These are phyloP conservation scores for Monopis laevigella DNA, from an alignment of 2,888 invertebrate species.

Conservation along the genomic window DNA sequence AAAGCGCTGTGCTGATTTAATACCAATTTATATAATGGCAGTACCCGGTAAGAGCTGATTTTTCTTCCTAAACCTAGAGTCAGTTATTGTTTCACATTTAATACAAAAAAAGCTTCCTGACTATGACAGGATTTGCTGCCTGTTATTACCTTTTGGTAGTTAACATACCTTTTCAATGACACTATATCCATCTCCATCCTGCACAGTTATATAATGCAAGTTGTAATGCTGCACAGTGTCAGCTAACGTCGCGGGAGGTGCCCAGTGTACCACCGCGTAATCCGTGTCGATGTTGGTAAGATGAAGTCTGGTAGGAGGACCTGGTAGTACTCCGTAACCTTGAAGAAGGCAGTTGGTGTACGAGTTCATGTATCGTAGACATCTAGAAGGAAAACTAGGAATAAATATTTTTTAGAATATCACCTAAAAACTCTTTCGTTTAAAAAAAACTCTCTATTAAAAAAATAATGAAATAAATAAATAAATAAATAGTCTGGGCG, in stretches of 20 bases:
- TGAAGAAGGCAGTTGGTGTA: conserved; percentile 85
- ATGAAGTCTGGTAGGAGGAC: conserved; percentile 74
- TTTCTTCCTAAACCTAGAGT: no score
- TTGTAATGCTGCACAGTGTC: conserved; percentile 77
- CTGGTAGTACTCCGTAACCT: conserved; percentile 85
- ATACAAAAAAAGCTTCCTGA: no score
- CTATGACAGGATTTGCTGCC: no score
- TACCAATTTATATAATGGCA: no score
- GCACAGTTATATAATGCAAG: conserved; percentile 67
- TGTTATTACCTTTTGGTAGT: no score
- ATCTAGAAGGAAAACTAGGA: no score
- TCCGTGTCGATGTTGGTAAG: conserved; percentile 79
- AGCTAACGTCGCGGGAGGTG: conserved; percentile 72
- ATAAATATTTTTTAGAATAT: no score
- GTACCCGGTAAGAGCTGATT: no score
- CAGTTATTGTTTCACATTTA: no score
- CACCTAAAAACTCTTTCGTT: no score
- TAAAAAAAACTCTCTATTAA: no score
- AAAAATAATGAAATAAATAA: neutral
- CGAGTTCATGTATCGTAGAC: conserved; percentile 82
- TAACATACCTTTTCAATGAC: conserved; percentile 55
- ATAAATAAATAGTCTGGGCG: neutral
- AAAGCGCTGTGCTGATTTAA: no score
- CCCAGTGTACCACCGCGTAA: conserved; percentile 84
- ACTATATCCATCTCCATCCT: conserved; percentile 63